A percentile compares a stretch with the other conserved stretches of the same genome.
Evolutionary conservation across 2,888 invertebrate genomes (phyloP).

Genomic region (Acanthosepion esculentum): DNA sequence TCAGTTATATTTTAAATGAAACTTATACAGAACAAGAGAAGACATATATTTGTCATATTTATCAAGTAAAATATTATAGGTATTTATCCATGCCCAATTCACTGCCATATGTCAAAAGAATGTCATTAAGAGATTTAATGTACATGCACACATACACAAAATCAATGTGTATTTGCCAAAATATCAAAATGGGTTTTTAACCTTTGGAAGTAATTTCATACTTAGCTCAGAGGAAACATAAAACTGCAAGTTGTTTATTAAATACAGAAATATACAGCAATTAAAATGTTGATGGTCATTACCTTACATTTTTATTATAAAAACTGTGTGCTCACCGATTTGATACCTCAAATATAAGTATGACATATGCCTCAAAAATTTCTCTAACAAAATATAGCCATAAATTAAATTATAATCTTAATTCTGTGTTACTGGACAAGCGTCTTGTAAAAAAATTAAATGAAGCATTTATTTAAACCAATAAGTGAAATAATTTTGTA

Average conservation of each 20-base stretch:
- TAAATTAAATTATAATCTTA: background rate
- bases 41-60: background rate
- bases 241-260: background rate
- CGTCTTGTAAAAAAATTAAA: no score
- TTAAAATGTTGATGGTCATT: background rate
- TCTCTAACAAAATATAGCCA: no score
- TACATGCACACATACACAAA: background rate
- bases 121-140: background rate
- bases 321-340: background rate
- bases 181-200: background rate
- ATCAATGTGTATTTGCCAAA: background rate
- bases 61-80: conserved; percentile 3
- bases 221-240: background rate
- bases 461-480: background rate
- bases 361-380: background rate
- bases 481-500: background rate
- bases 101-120: background rate
- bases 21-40: background rate
- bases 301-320: background rate
- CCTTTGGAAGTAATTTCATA: background rate
- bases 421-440: background rate
- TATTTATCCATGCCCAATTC: background rate
- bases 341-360: background rate
- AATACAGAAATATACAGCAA: background rate
- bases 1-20: background rate